phyloP scores from a whole-genome alignment of 2,113 vertebrate genomes.

The Brachypodius melanocephalos region DNA sequence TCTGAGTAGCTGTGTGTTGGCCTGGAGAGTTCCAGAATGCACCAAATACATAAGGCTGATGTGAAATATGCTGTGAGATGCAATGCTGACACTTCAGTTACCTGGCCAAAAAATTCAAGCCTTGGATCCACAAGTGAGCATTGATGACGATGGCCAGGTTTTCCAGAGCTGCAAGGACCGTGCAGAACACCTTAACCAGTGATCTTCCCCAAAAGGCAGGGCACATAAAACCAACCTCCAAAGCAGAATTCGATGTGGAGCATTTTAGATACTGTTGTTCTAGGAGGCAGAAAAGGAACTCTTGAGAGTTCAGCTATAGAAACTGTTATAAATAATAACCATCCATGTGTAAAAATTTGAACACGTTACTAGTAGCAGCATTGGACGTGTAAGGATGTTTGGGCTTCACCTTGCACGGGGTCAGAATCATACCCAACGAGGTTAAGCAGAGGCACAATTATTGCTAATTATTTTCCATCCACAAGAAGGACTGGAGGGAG shows the following conservation, averaged over 20 bases:
- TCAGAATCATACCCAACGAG: fast-evolving
- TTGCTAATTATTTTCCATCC: not conserved
- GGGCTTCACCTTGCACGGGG: not conserved
- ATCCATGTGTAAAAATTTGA: not conserved
- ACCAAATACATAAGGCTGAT: fast-evolving
- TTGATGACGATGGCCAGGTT: fast-evolving
- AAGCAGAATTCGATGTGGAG: not conserved
- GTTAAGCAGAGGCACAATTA: not conserved
- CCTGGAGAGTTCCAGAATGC: not conserved
- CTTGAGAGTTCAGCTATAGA: not conserved
- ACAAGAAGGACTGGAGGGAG: not conserved
- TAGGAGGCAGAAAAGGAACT: not conserved
- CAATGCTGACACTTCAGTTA: not conserved
- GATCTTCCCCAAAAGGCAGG: not conserved
- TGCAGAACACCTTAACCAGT: not conserved
- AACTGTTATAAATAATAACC: not conserved
- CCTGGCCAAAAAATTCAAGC: not conserved
- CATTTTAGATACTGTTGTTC: not conserved
- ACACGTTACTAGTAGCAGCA: not conserved
- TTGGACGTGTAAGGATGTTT: not conserved
- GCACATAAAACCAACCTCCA: not conserved
- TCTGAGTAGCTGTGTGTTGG: not conserved
- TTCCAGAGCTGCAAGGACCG: not conserved
- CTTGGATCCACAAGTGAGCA: not conserved
- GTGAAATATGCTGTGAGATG: not conserved